phyloP scores from a whole-genome alignment of 2,113 vertebrate species.

The Coregonus clupeaformis region DNA sequence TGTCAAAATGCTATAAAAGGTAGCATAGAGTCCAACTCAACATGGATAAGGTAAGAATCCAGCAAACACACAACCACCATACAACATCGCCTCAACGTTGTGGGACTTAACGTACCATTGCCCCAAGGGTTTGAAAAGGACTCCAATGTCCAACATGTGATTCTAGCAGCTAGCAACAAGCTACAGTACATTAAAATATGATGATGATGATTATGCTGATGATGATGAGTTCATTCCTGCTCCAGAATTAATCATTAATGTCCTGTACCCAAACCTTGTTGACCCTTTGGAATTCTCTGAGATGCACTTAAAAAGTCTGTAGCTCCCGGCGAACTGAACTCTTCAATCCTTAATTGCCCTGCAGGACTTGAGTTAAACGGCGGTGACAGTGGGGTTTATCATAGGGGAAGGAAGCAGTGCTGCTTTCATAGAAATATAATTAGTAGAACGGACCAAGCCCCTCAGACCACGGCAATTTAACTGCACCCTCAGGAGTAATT shows the following conservation, averaged over 20 bases:
- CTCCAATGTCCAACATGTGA: too few relatives aligned
- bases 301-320: constrained; percentile 31
- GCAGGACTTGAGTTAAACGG: too few relatives aligned
- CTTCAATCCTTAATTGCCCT: neutral
- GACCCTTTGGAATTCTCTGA: constrained; percentile 42
- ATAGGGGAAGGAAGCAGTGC: neutral
- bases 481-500: too few relatives aligned
- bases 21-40: too few relatives aligned
- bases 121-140: too few relatives aligned
- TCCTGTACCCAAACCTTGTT: constrained; percentile 28
- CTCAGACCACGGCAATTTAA: too few relatives aligned
- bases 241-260: constrained; percentile 54
- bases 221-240: constrained; percentile 36
- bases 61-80: too few relatives aligned
- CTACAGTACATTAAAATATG: constrained; percentile 1
- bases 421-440: neutral
- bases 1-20: too few relatives aligned
- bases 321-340: constrained; percentile 19
- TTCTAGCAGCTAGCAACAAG: constrained; percentile 11
- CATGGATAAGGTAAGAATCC: too few relatives aligned
- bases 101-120: too few relatives aligned
- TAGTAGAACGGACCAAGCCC: too few relatives aligned
- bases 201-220: neutral
- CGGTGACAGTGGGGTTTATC: neutral
- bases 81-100: too few relatives aligned